Conservation (phyloP, 2,888 invertebrate genomes). For the Microctonus brassicae region DNA sequence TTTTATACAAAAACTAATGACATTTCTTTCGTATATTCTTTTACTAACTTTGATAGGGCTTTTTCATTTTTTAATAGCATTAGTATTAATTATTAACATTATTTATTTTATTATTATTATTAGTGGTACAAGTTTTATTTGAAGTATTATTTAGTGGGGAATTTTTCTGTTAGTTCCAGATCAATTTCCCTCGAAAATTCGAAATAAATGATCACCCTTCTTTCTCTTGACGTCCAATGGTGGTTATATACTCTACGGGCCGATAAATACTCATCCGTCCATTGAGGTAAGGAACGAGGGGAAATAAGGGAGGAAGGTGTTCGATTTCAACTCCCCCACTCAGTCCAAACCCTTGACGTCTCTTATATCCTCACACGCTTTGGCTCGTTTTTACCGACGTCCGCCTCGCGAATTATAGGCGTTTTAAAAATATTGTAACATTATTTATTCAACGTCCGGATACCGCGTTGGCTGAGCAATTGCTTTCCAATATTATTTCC, state of each 20-base stretch:
- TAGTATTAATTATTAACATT: no score
- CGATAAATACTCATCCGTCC: slow-evolving; percentile 66
- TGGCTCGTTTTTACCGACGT: slow-evolving; percentile 31
- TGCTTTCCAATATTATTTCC: slow-evolving; percentile 66
- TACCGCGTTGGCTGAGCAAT: slow-evolving; percentile 61
- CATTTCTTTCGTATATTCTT: no score
- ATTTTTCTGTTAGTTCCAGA: no score
- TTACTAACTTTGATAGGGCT: no score
- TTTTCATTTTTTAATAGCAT: no score
- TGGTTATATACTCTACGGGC: slow-evolving; percentile 66
- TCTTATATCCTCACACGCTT: slow-evolving; percentile 14
- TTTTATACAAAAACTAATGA: no score
- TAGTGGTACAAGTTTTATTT: no score
- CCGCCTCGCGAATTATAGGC: slow-evolving; percentile 66
- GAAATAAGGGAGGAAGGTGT: slow-evolving; percentile 24
- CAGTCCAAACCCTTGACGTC: not conserved
- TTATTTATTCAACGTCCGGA: slow-evolving; percentile 64
- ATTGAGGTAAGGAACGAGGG: slow-evolving; percentile 38
- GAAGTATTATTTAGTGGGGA: no score
- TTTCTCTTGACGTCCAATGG: slow-evolving; percentile 50
- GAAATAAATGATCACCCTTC: slow-evolving; percentile 66
- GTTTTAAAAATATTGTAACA: slow-evolving; percentile 70
- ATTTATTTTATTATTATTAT: no score
- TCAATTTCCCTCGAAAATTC: no score
- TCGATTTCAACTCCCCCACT: slow-evolving; percentile 16